Conservation (phyloP, 1,140 invertebrate genomes). For the Hestina assimilis region DNA sequence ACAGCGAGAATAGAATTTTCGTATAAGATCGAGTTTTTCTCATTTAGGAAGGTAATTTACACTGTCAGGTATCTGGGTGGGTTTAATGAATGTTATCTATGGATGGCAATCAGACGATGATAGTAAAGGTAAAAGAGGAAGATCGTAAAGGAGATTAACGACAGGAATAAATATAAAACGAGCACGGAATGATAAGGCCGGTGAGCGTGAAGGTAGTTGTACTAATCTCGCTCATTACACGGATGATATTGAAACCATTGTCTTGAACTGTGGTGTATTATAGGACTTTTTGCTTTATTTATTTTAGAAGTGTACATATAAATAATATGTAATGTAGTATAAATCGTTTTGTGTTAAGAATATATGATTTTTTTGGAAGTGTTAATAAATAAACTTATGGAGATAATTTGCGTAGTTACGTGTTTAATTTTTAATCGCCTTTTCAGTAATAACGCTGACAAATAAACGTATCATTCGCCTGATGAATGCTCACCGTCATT, state of each 20-base stretch:
- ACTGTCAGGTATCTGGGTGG: slow-evolving; percentile 23
- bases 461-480: no score
- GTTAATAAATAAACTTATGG: no score
- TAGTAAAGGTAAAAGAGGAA: slow-evolving; percentile 28
- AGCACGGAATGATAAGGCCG: slow-evolving; percentile 20
- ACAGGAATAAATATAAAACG: slow-evolving; percentile 28
- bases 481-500: no score
- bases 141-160: slow-evolving; percentile 32
- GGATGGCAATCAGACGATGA: slow-evolving; percentile 27
- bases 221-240: slow-evolving; percentile 6
- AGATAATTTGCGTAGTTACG: no score
- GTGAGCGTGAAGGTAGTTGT: slow-evolving; percentile 2
- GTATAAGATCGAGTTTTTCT: slow-evolving; percentile 9
- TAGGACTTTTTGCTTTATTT: background rate
- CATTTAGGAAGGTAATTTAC: slow-evolving; percentile 17
- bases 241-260: background rate
- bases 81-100: slow-evolving; percentile 30
- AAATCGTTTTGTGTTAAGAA: no score
- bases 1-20: no score
- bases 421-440: no score
- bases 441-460: no score
- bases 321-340: no score
- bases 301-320: no score
- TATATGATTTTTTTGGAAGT: no score
- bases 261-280: background rate